phyloP scores from a whole-genome alignment of 2,113 vertebrate genomes.

The Cricetomys ansorgei region DNA sequence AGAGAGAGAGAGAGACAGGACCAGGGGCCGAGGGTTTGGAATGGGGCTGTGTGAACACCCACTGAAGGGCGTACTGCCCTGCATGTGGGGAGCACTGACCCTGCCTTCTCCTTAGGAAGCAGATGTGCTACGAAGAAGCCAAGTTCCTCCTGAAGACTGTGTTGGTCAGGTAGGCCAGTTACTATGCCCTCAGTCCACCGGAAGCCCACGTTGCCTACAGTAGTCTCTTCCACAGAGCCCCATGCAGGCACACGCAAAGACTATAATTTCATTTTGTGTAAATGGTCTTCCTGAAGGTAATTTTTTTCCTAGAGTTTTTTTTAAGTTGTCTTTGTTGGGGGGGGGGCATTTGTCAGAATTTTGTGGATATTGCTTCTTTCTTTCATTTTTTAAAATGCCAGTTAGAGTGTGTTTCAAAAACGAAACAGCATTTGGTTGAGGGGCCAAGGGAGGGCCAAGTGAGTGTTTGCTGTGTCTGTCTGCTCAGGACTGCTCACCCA shows the following conservation, averaged over 20 bases:
- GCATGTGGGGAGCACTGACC: not conserved
- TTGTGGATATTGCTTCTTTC: not conserved
- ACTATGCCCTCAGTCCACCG: not conserved
- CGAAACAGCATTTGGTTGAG: not conserved
- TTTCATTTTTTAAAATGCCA: not conserved
- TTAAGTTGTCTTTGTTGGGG: not conserved
- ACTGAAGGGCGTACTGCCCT: not conserved
- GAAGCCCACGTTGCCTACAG: not conserved
- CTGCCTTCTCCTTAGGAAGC: conserved; percentile 84
- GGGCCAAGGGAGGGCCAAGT: not conserved
- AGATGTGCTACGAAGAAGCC: conserved; percentile 59
- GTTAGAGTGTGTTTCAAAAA: not conserved
- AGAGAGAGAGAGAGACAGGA: not conserved
- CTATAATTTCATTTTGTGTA: not conserved
- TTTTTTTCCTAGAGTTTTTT: not conserved
- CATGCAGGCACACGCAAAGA: not conserved
- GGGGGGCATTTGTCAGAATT: not conserved
- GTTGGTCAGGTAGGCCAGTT: conserved; percentile 80
- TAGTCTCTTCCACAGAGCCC: not conserved
- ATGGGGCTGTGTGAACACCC: not conserved
- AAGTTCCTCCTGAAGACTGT: conserved; percentile 10
- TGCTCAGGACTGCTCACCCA: not conserved
- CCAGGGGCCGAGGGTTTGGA: not conserved
- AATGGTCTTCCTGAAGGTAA: not conserved
- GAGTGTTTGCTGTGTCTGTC: not conserved